Evolutionary conservation across 2,797 vertebrate species (phyloP), one percentile per base, ranked within the genome.

Genomic region (Cichlasoma orientale): DNA sequence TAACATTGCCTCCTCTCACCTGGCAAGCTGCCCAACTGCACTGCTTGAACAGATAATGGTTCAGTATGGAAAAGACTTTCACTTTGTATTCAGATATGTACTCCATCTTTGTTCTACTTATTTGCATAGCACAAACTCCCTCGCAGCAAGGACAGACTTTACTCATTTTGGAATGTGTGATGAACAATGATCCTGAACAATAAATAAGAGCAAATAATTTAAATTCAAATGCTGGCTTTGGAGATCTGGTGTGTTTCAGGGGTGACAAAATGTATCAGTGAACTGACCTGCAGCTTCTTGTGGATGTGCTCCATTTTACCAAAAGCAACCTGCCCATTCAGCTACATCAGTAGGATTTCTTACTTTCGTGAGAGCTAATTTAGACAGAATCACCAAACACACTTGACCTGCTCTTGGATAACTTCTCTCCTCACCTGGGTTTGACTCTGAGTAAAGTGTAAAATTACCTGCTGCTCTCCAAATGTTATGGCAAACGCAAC

Each of bases 121-220:
- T 81, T 85, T 41, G 16, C 82, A 56, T 29, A 54, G 66, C 29
- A 56, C 74, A 59, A 81, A 74, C 33, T 76, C 56, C 36, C 82
- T 82, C 1, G n/a, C 70, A 83, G 87, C 85, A 86, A 86, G 83
- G 74, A 73, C 86, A 66, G 69, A 80, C 84, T 85, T 82, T 82
- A 41, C 19, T 13, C 70, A 75, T 87, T 69, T 82, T 56, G 19
- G 56, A 89, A n/a, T n/a, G n/a, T n/a, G n/a, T n/a, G n/a, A n/a
- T n/a, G n/a, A n/a, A n/a, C n/a, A 90, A 84, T 83, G 61, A 86
- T 74, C 73, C 76, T 80, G 53, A n/a, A 75, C 55, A 31, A 68
- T 82, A 84, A 88, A 83, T 61, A 63, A 75, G 52, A 74, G 53
- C 25, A 71, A 61, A 84, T 73, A 2, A 78, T 86, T 85, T 76